Base-by-base conservation (phyloP, 92 coral and sea anemone genomes). In the Diadumene lineata region DNA sequence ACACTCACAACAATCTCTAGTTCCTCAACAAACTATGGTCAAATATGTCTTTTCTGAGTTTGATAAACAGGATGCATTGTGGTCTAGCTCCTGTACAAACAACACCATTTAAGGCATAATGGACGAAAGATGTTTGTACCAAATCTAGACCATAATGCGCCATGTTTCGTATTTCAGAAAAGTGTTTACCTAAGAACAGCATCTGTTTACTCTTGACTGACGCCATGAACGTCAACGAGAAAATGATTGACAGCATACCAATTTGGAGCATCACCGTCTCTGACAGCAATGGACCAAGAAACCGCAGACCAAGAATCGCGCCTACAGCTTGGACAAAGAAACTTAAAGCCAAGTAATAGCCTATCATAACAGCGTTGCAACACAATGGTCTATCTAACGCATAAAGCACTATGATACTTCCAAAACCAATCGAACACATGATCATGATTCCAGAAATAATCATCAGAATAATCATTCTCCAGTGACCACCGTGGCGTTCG, bases 271-370 rank as follows among this genome's bases (percentile, higher is more conserved):
- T 71, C 67, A 82, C 73, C 27, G 77, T 85, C 64, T 92, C 97
- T 11, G 92, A 83, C 67, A 92, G 57, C n/a, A 92, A 25, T 57
- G 84, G 55, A 26, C 94, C 79, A 34, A 94, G 81, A 80, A 72
- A 94, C 82, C 79, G 89, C 25, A 94, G 86, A 58, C 97, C 98
- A 50, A 92, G 72, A 26, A 94, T 82, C 0, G 97, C 97, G 16
- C 98, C 97, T 43, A 92, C 79, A 15, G 98, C 98, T 83, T 94
- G 98, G 18, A 94, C 80, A 27, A 92, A 88, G 66, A 94, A 94
- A 69, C 94, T 94, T 38, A 87, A 70, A 11, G 97, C 98, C 51
- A 94, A 79, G 76, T 91, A 94, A 44, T 94, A 94, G 26, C 98
- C 98, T 78, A 94, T 94, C 25, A 92, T 65, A 50, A 94, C 74